Evolutionary conservation across 1,140 invertebrate species (phyloP), one percentile per base, ranked within the genome.

Genomic region (Pogonomyrmex barbatus): DNA sequence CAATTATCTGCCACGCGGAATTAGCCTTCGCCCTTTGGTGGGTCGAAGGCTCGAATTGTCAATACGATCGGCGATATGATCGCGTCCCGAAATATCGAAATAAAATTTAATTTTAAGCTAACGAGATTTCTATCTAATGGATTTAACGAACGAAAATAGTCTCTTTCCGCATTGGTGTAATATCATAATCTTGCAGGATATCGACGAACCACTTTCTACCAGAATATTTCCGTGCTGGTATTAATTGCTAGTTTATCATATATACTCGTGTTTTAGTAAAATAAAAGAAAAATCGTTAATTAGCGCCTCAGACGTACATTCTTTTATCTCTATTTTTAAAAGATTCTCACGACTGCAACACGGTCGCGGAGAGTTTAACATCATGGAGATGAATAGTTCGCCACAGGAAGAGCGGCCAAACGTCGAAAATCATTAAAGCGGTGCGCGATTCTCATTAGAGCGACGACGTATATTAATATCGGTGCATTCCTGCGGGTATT

Each of bases 1-100:
- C 91, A 91, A 92, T 92, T 90, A 89, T 87, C 39, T 65, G 39
- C 83, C 58, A 45, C 42, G 75, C 68, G 77, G 75, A 90, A 90
- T 90, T 71, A 68, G 54, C 68, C 76, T 70, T 85, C 62, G n/a
- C 39, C 30, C 24, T 24, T 6, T 60, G 60, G 76, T 8, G 81
- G n/a, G n/a, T n/a, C 73, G 58, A n/a, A 47, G 24, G 24, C 24
- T 39, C 17, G 17, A 12, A n/a, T 81, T 73, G 70, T 60, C 67
- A 42, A 73, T 58, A 14, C 65, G 39, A 68, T 24, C 24, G 24
- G 24, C 24, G 24, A 24, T 24, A 24, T 63, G 62, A 81, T 85
- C 62, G 17, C 36, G 52, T 24, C 52, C n/a, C 12, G 33, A 33
- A 39, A 73, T 73, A 52, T 36, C 52, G 52, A n/a, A 24, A 24